Evolutionary conservation across 2,113 vertebrate species (phyloP), one percentile per base, ranked within the genome.

Genomic region (Sarotherodon lohbergeri): DNA sequence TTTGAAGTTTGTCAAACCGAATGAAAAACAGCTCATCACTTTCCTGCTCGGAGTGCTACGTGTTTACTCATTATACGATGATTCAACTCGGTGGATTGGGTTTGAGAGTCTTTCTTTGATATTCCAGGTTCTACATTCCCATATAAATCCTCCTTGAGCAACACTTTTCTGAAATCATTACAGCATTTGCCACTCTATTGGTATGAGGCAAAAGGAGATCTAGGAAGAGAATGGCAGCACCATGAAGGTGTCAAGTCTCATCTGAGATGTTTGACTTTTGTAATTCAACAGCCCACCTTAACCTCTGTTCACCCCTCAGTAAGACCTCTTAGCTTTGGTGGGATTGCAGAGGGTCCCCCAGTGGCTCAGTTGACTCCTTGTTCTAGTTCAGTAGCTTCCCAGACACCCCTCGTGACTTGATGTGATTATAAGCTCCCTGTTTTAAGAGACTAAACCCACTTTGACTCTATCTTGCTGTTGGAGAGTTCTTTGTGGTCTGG

Each of bases 181-280:
- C 88, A 84, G 81, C 88, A 12, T 48, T 29, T 4, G 11, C 71
- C 63, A 14, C 8, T 32, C 80, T 81, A 48, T 82, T 34, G 80
- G n/a, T 82, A 71, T 19, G 71, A 79, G 5, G 24, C 43, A 56
- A 27, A 32, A 54, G 29, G 6, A 11, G 41, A 41, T 88, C 61
- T 83, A 61, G 79, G 32, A 66, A 78, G 55, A 50, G 22, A 46
- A 78, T 13, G 29, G 36, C 36, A 54, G 61, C 79, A 54, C 32
- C 4, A 4, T 32, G 59, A 83, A 83, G 55, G 80, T 36, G 68
- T 71, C 10, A 34, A 61, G 78, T 71, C 89, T 87, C 85, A 92
- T 91, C 91, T 91, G 88, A 93, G 86, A 66, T 71, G 36, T 86
- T 84, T 92, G 88, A 91, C 86, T 93, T 89, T 84, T 85, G 76